Evolutionary conservation across 2,888 invertebrate species (phyloP).

Genomic region (Latrodectus elegans): DNA sequence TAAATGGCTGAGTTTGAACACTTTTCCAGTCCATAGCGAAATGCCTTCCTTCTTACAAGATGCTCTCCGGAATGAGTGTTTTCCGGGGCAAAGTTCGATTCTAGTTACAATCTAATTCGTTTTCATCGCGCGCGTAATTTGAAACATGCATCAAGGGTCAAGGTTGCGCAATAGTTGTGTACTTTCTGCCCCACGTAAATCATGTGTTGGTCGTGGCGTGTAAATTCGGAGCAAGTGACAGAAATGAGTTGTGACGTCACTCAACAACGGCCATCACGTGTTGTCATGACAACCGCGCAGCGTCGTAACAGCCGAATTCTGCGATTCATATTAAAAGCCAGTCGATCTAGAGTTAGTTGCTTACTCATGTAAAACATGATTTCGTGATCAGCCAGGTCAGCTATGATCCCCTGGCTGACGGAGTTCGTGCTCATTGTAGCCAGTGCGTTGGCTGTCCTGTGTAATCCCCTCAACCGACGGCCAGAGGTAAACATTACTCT

Average conservation of each 20-base stretch:
- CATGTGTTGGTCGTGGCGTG: constrained; percentile 52
- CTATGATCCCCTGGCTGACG: constrained; percentile 56
- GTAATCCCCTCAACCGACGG: constrained; percentile 23
- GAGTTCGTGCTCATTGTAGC: constrained; percentile 43
- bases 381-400: constrained; percentile 56
- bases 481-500: constrained; percentile 13
- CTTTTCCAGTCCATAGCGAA: too few species aligned
- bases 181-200: constrained; percentile 42
- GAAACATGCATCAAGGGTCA: constrained; percentile 16
- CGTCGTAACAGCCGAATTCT: constrained; percentile 23
- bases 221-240: constrained; percentile 59
- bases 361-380: constrained; percentile 37
- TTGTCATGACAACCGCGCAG: constrained; percentile 38
- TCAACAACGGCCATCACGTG: constrained; percentile 49
- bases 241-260: constrained; percentile 64
- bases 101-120: too few species aligned
- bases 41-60: too few species aligned
- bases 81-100: too few species aligned
- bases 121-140: too few species aligned
- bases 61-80: too few species aligned
- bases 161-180: constrained; percentile 52
- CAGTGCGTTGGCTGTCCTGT: constrained; percentile 36
- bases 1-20: too few species aligned
- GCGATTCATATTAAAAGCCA: constrained; percentile 28
- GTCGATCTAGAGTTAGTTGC: constrained; percentile 18